These are phyloP conservation scores for Sparidentex hasta DNA, from an alignment of 2,797 vertebrate species.

Conservation along the genomic window DNA sequence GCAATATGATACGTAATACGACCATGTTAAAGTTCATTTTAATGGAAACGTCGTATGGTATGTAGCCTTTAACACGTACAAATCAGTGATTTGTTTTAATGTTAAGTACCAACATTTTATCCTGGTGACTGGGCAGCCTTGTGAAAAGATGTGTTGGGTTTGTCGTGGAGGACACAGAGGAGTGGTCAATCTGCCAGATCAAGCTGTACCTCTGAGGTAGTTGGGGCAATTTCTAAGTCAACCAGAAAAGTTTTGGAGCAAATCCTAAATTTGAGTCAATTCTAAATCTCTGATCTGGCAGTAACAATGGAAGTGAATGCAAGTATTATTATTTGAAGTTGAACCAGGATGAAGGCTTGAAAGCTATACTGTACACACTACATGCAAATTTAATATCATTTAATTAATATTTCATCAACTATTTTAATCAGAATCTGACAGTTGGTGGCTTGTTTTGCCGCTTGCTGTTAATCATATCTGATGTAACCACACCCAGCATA, in stretches of 20 bases:
- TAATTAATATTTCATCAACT: too few relatives aligned
- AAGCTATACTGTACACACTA: not conserved
- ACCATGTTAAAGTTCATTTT: too few relatives aligned
- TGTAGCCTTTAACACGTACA: too few relatives aligned
- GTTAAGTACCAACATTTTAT: too few relatives aligned
- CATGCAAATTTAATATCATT: not conserved
- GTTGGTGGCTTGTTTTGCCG: not conserved
- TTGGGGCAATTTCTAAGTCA: not conserved
- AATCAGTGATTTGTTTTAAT: too few relatives aligned
- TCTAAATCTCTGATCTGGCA: not conserved
- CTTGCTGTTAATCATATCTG: not conserved
- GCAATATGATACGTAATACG: too few relatives aligned
- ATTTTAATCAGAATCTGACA: not conserved
- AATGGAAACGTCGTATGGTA: too few relatives aligned
- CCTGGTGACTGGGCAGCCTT: not conserved
- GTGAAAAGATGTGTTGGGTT: not conserved
- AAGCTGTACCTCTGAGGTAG: not conserved
- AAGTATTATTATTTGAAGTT: not conserved
- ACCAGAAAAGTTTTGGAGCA: not conserved
- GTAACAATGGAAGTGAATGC: not conserved
- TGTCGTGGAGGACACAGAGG: conserved; percentile 8
- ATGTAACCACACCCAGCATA: not conserved
- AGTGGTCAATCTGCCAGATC: not conserved
- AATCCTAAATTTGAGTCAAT: not conserved
- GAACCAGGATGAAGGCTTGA: not conserved